Conservation (phyloP, 2,888 invertebrate species). For the Noctua janthina region DNA sequence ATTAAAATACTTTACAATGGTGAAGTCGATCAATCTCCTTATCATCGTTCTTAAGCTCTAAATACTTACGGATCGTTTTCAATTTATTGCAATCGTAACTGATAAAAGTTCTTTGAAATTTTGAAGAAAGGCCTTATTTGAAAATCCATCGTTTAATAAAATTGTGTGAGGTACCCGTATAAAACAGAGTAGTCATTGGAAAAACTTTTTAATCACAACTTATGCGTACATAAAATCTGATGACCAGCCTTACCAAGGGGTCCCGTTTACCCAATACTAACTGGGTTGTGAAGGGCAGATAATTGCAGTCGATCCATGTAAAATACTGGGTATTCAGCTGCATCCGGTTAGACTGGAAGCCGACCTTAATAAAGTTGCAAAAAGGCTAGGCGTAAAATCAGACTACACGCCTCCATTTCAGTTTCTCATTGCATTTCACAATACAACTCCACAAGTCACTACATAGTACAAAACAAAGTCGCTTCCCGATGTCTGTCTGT, state of each 20-base stretch:
- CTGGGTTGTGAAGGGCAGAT: too few relatives aligned
- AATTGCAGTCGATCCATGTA: too few relatives aligned
- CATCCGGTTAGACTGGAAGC: too few relatives aligned
- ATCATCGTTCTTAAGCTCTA: conserved; percentile 1
- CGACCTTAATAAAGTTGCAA: too few relatives aligned
- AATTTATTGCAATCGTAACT: conserved; percentile 24
- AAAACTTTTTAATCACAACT: background rate
- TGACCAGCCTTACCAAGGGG: too few relatives aligned
- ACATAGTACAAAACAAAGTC: too few relatives aligned
- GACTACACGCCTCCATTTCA: background rate
- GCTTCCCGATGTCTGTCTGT: too few relatives aligned
- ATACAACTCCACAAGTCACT: background rate
- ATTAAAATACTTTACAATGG: background rate
- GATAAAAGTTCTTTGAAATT: conserved; percentile 5
- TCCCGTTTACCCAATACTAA: too few relatives aligned
- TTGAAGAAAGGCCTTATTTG: background rate
- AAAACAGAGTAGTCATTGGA: background rate
- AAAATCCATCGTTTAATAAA: conserved; percentile 1
- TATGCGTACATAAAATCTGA: too few relatives aligned
- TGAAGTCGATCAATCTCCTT: background rate
- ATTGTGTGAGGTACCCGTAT: background rate
- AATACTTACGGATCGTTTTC: background rate
- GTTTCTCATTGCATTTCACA: background rate
- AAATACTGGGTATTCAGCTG: too few relatives aligned
- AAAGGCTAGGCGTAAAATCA: background rate